A percentile compares a stretch with the other conserved stretches of the same genome.
Conservation (phyloP, 1,140 invertebrate species). For the Pantala flavescens region DNA sequence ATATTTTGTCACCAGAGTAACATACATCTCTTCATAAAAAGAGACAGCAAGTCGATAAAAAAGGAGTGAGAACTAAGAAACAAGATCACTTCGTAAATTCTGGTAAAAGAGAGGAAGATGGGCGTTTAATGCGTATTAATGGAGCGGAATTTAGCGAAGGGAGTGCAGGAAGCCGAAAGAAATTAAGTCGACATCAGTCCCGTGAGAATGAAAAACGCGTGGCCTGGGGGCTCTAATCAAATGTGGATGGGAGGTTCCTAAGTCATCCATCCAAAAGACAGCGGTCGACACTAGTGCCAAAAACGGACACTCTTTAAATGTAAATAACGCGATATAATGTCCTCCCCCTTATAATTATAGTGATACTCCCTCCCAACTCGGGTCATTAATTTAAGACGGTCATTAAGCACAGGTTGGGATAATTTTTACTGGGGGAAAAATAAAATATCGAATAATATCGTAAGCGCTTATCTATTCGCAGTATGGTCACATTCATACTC, state of each 20-base stretch:
- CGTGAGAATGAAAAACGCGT: background rate
- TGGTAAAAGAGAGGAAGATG: background rate
- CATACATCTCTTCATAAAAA: no score
- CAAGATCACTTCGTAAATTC: no score
- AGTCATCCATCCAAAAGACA: background rate
- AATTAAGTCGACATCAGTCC: background rate
- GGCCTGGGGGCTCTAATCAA: background rate
- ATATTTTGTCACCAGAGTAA: no score
- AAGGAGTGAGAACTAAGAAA: no score
- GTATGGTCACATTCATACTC: no score
- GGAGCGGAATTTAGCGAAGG: background rate
- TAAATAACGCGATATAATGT: background rate
- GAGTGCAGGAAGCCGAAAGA: background rate
- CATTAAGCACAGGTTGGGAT: background rate
- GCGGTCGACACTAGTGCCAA: background rate
- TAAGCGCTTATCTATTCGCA: background rate
- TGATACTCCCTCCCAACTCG: no score
- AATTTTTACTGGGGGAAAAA: background rate
- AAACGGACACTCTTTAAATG: background rate
- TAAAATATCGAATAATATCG: background rate
- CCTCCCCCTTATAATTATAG: background rate
- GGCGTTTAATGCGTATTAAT: slow-evolving; percentile 7
- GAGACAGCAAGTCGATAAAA: no score
- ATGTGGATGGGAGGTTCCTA: background rate
- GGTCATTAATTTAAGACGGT: no score